Conservation (phyloP, 2,888 invertebrate genomes). For the Drosophila leonis region DNA sequence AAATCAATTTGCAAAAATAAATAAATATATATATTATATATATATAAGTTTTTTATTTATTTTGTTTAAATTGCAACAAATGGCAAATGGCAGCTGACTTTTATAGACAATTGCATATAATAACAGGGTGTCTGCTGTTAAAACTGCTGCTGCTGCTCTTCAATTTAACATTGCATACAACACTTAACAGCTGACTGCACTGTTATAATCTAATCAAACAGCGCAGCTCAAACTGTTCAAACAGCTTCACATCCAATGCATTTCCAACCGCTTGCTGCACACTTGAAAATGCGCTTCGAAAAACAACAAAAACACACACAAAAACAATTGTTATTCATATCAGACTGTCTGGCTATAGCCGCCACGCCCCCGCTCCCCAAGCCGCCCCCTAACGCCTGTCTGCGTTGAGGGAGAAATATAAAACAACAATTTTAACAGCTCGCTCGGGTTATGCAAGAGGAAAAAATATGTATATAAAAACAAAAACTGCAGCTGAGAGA, state of each 20-base stretch:
- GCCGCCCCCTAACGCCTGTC: conserved; percentile 35
- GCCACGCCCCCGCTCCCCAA: conserved; percentile 4
- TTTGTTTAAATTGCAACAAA: conserved; percentile 7
- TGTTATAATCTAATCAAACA: conserved; percentile 1
- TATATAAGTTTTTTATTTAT: conserved; percentile 17
- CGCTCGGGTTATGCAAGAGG: conserved; percentile 55
- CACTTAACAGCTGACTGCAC: not conserved
- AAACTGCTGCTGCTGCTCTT: not conserved
- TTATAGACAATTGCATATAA: not conserved
- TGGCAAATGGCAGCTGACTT: conserved; percentile 20
- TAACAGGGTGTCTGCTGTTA: not conserved
- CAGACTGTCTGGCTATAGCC: conserved; percentile 46
- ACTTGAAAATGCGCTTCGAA: conserved; percentile 43
- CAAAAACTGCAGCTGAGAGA: conserved; percentile 34
- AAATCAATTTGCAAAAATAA: conserved; percentile 66
- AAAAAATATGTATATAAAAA: conserved; percentile 1
- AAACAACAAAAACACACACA: conserved; percentile 14
- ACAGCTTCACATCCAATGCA: not conserved
- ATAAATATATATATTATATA: conserved; percentile 12
- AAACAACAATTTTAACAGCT: conserved; percentile 32
- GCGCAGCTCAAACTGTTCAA: conserved; percentile 11
- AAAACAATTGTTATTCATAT: conserved; percentile 71
- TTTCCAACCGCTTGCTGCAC: conserved; percentile 27
- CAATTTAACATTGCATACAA: conserved; percentile 2
- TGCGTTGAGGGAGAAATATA: conserved; percentile 18